A percentile compares a stretch with the other conserved stretches of the same genome.
These are phyloP conservation scores for Brachyhypopomus gauderio DNA, from an alignment of 2,113 vertebrate species.

Conservation along the genomic window DNA sequence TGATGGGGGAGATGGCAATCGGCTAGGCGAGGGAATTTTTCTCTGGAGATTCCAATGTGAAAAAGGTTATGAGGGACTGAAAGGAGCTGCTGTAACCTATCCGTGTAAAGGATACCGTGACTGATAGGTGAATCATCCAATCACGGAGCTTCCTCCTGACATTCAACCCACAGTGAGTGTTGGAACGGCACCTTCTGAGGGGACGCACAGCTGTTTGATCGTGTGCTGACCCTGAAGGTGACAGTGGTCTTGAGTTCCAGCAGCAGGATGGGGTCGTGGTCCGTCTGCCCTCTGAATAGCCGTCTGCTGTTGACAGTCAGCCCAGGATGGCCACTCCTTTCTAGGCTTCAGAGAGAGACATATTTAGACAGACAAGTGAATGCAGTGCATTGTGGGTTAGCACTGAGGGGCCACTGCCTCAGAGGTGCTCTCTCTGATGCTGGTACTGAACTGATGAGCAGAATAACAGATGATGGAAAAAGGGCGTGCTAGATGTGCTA, in stretches of 20 bases:
- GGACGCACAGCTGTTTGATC: not conserved
- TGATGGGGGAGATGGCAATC: not conserved
- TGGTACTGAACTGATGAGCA: not conserved
- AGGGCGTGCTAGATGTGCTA: not conserved
- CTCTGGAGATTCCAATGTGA: not conserved
- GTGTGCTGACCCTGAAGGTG: conserved; percentile 18
- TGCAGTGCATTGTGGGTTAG: not conserved
- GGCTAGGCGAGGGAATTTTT: not conserved
- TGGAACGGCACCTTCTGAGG: not conserved
- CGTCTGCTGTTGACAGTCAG: not conserved
- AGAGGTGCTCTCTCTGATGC: not conserved
- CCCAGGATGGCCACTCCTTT: not conserved
- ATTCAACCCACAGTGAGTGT: not conserved
- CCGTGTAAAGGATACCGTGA: not conserved
- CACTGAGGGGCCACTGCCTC: not conserved
- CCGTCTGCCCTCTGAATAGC: not conserved
- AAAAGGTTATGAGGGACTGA: not conserved
- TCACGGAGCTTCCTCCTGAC: not conserved
- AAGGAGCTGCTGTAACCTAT: not conserved
- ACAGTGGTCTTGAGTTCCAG: conserved; percentile 2
- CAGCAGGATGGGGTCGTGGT: not conserved
- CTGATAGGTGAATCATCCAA: not conserved
- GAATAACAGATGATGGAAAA: not conserved
- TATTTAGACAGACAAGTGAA: not conserved
- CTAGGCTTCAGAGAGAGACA: not conserved